Percentiles rank a stretch among this genome's conserved stretches.
phyloP scores from a whole-genome alignment of 2,797 vertebrate genomes.

The Thalassophryne amazonica region DNA sequence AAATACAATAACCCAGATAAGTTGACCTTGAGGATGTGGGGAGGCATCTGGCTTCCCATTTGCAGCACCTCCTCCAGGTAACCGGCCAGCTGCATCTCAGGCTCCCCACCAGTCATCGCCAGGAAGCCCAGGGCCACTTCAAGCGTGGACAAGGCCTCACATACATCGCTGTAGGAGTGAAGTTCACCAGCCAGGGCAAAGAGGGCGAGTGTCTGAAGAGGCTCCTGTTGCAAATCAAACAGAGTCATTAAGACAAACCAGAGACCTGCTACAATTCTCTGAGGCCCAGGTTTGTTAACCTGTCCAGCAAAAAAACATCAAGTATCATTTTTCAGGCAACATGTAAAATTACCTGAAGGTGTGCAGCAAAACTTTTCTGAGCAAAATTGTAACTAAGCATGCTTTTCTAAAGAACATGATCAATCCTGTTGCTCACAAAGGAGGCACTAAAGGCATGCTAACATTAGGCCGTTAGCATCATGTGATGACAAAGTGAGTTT shows the following conservation, averaged over 20 bases:
- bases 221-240: slow-evolving; percentile 63
- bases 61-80: slow-evolving; percentile 86
- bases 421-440: too few species aligned
- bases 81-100: slow-evolving; percentile 76
- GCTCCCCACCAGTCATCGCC: slow-evolving; percentile 83
- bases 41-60: slow-evolving; percentile 85
- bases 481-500: too few species aligned
- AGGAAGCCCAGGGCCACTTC: slow-evolving; percentile 91
- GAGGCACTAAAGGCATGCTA: too few species aligned
- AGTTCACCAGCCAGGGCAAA: slow-evolving; percentile 81
- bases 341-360: background rate
- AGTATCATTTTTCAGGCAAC: too few species aligned
- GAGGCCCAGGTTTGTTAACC: too few species aligned
- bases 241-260: background rate
- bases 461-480: too few species aligned
- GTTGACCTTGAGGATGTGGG: slow-evolving; percentile 83
- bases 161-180: slow-evolving; percentile 89
- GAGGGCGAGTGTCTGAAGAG: slow-evolving; percentile 76
- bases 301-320: too few species aligned
- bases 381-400: too few species aligned
- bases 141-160: slow-evolving; percentile 84
- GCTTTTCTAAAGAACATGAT: too few species aligned
- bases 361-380: too few species aligned
- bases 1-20: slow-evolving; percentile 10
- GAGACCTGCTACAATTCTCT: background rate